Conservation (phyloP, 2,888 invertebrate genomes). For the Argyresthia goedartella region DNA sequence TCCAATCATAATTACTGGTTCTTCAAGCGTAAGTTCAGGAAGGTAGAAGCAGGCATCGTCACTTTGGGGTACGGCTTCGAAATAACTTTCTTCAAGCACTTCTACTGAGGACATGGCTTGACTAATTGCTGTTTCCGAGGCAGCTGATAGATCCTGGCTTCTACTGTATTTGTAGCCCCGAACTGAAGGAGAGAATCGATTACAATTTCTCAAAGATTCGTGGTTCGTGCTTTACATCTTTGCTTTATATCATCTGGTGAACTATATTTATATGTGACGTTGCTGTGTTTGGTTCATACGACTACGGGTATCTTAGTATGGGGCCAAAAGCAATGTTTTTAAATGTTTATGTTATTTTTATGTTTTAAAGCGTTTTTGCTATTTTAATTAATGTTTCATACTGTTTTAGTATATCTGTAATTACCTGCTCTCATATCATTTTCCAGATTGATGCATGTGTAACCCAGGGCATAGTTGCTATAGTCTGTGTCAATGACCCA, state of each 20-base stretch:
- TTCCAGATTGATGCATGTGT: conserved; percentile 68
- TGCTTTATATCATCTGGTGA: too few relatives aligned
- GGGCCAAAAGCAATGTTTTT: not conserved
- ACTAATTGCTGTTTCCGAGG: conserved; percentile 22
- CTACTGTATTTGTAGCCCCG: conserved; percentile 52
- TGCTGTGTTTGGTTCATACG: too few relatives aligned
- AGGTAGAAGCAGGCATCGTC: conserved; percentile 34
- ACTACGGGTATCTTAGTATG: too few relatives aligned
- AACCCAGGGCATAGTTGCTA: conserved; percentile 72
- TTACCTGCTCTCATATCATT: conserved; percentile 56
- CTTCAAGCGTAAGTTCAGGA: conserved; percentile 21
- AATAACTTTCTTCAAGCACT: conserved; percentile 31
- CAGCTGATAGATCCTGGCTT: conserved; percentile 21
- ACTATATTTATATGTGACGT: too few relatives aligned
- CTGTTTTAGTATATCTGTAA: too few relatives aligned
- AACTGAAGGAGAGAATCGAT: conserved; percentile 25
- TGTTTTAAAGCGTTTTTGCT: too few relatives aligned
- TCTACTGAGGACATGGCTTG: conserved; percentile 22
- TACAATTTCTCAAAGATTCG: not conserved
- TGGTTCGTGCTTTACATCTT: too few relatives aligned
- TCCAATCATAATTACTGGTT: conserved; percentile 31
- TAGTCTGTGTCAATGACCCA: conserved; percentile 77
- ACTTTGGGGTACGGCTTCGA: conserved; percentile 21
- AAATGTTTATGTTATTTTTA: too few relatives aligned
- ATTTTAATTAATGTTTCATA: too few relatives aligned